Conservation (phyloP, 2,113 vertebrate genomes). For the Hypanus sabinus region DNA sequence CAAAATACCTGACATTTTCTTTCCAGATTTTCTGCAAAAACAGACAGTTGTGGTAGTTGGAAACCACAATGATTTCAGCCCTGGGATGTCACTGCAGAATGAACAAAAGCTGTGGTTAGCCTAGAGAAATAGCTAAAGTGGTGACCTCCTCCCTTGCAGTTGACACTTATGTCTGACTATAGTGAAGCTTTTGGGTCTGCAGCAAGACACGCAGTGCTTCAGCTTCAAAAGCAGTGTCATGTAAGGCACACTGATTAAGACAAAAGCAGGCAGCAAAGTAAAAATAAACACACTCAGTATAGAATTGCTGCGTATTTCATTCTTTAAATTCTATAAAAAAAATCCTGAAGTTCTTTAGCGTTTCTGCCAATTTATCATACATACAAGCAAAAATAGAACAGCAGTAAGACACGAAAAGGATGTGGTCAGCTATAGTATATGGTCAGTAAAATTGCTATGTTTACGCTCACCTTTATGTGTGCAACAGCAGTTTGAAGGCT, state of each 20-base stretch:
- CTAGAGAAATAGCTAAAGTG: not conserved
- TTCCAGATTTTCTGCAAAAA: too few relatives aligned
- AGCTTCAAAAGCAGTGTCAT: not conserved
- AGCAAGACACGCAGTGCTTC: not conserved
- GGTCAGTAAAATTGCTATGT: not conserved
- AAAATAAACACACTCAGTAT: not conserved
- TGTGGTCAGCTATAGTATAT: not conserved
- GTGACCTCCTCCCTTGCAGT: not conserved
- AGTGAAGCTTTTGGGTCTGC: not conserved
- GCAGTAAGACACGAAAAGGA: not conserved
- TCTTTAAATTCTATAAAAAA: not conserved
- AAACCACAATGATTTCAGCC: too few relatives aligned
- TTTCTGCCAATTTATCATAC: not conserved
- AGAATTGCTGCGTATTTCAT: not conserved
- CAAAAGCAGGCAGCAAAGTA: not conserved
- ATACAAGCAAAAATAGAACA: constrained; percentile 1
- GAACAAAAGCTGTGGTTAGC: not conserved
- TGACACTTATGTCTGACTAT: not conserved
- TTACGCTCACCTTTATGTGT: not conserved
- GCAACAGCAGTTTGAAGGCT: not conserved
- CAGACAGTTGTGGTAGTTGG: too few relatives aligned
- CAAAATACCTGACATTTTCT: too few relatives aligned
- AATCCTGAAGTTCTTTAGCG: not conserved
- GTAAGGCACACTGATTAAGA: not conserved
- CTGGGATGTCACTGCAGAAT: not conserved